These are phyloP conservation scores for Loripinus fragilis DNA, from an alignment of 2,888 invertebrate genomes.

Conservation along the genomic window DNA sequence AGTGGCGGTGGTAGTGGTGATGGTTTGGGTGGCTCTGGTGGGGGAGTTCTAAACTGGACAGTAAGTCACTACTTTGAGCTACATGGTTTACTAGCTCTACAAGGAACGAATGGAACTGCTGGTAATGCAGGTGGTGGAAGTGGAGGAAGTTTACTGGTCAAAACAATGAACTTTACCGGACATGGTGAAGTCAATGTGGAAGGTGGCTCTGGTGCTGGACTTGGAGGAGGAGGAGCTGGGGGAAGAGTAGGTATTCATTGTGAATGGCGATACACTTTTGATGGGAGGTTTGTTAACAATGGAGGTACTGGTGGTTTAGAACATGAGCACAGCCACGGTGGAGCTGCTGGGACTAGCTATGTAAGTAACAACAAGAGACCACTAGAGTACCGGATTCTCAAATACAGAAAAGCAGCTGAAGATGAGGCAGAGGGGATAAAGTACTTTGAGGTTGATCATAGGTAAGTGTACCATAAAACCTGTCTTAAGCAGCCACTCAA, in stretches of 20 bases:
- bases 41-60: slow-evolving; percentile 71
- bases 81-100: slow-evolving; percentile 69
- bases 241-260: slow-evolving; percentile 72
- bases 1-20: slow-evolving; percentile 74
- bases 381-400: slow-evolving; percentile 70
- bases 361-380: slow-evolving; percentile 74
- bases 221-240: slow-evolving; percentile 72
- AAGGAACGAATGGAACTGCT: slow-evolving; percentile 64
- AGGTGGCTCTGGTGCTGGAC: slow-evolving; percentile 60
- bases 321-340: slow-evolving; percentile 57
- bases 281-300: slow-evolving; percentile 67
- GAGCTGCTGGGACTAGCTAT: slow-evolving; percentile 74
- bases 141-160: slow-evolving; percentile 71
- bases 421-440: slow-evolving; percentile 61
- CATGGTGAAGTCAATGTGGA: slow-evolving; percentile 73
- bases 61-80: slow-evolving; percentile 70
- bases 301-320: slow-evolving; percentile 63
- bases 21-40: slow-evolving; percentile 70
- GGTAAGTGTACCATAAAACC: too few relatives aligned
- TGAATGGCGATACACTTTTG: slow-evolving; percentile 69
- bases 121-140: slow-evolving; percentile 71
- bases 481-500: too few relatives aligned
- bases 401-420: slow-evolving; percentile 54
- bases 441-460: slow-evolving; percentile 70
- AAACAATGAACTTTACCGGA: slow-evolving; percentile 73